These are phyloP conservation scores for Rhynchomys soricoides DNA, from an alignment of 2,113 vertebrate species.

Conservation along the genomic window DNA sequence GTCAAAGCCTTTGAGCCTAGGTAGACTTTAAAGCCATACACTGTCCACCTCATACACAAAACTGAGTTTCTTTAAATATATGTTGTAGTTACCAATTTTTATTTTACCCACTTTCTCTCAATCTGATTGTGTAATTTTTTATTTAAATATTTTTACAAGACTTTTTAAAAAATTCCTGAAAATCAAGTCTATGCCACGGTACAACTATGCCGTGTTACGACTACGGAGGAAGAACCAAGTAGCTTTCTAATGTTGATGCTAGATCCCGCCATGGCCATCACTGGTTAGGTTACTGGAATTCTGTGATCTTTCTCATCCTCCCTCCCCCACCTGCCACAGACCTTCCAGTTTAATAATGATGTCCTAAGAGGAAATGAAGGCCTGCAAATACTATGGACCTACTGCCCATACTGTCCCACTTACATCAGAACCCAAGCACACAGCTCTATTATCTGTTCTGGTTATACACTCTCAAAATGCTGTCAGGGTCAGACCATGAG, in stretches of 20 bases:
- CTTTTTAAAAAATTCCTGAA: background rate
- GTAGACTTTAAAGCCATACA: slow-evolving; percentile 25
- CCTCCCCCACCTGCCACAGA: background rate
- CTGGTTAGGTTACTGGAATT: background rate
- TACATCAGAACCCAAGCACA: slow-evolving; percentile 18
- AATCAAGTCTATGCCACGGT: background rate
- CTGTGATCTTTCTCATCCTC: background rate
- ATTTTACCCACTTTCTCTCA: slow-evolving; percentile 1
- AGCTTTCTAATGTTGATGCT: background rate
- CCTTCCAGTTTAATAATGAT: background rate
- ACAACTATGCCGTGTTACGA: background rate
- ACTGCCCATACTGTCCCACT: background rate
- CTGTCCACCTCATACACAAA: background rate
- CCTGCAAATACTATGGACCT: slow-evolving; percentile 45
- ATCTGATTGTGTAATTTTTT: background rate
- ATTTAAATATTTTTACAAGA: background rate
- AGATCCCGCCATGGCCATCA: background rate
- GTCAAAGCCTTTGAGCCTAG: background rate
- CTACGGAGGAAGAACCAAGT: background rate
- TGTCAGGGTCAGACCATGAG: slow-evolving; percentile 33
- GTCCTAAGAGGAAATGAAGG: slow-evolving; percentile 2
- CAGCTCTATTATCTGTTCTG: slow-evolving; percentile 45
- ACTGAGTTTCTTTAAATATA: background rate
- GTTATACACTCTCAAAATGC: slow-evolving; percentile 34
- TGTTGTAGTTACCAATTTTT: background rate